A percentile compares a stretch with the other conserved stretches of the same genome.
These are phyloP conservation scores for Cheiracanthium punctorium DNA, from an alignment of 2,888 invertebrate species.

Conservation along the genomic window DNA sequence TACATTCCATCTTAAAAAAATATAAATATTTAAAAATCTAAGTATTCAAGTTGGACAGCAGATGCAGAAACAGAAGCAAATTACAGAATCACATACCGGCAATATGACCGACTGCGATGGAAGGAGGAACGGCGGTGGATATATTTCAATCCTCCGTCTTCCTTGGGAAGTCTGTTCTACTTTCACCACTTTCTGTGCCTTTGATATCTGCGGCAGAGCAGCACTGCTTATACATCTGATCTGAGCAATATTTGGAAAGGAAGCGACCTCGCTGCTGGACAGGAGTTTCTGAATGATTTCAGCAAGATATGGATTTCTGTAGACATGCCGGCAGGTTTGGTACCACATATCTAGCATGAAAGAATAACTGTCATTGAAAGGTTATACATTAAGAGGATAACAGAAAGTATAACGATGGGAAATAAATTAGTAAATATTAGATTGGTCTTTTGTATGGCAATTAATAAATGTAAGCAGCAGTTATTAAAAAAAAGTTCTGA, in stretches of 20 bases:
- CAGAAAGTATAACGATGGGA: too few relatives aligned
- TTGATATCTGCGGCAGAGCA: neutral
- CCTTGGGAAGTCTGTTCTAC: neutral
- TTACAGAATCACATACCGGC: slow-evolving; percentile 27
- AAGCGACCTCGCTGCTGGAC: neutral
- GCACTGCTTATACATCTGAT: neutral
- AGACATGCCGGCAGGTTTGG: neutral
- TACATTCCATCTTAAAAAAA: neutral
- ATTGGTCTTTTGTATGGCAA: too few relatives aligned
- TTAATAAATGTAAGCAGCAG: too few relatives aligned
- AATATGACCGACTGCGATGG: slow-evolving; percentile 39
- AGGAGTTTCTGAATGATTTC: neutral
- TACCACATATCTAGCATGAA: slow-evolving; percentile 49
- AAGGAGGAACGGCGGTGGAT: slow-evolving; percentile 43
- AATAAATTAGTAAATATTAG: too few relatives aligned
- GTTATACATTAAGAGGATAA: too few relatives aligned
- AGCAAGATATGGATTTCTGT: neutral
- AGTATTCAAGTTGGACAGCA: neutral
- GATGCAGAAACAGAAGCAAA: neutral
- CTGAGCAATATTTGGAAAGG: neutral
- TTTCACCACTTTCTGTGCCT: slow-evolving; percentile 13
- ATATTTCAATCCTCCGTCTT: slow-evolving; percentile 24
- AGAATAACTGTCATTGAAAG: too few relatives aligned
- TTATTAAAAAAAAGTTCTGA: too few relatives aligned
- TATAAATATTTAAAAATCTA: neutral